A percentile compares a stretch with the other conserved stretches of the same genome.
Conservation (phyloP, 2,888 invertebrate genomes). For the Sepioteuthis lessoniana region DNA sequence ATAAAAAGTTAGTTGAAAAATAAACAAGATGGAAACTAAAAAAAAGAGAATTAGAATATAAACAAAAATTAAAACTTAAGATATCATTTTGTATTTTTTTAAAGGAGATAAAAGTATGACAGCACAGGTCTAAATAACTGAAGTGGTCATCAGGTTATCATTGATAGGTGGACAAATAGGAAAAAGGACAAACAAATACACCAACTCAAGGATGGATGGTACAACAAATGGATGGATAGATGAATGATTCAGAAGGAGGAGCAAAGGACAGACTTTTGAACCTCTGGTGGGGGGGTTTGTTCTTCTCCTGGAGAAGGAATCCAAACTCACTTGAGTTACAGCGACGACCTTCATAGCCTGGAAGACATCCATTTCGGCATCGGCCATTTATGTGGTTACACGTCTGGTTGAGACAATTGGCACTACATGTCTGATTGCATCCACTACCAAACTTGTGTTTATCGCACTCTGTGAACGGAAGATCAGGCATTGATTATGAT, state of each 20-base stretch:
- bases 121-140: not conserved
- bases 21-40: not conserved
- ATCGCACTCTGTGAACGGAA: constrained; percentile 35
- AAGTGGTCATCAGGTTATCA: not conserved
- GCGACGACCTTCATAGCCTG: constrained; percentile 35
- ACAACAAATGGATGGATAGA: not conserved
- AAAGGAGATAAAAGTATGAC: not conserved
- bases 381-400: constrained; percentile 45
- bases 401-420: constrained; percentile 36
- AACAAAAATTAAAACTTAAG: not conserved
- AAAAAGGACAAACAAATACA: not conserved
- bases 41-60: not conserved
- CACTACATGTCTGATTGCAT: not conserved
- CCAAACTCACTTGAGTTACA: constrained; percentile 45
- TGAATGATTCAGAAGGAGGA: not conserved
- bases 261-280: not conserved
- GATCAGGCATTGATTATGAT: constrained; percentile 25
- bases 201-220: not conserved
- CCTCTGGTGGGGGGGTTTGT: not conserved
- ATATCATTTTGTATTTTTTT: not conserved
- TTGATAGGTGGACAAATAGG: not conserved
- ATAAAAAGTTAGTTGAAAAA: too few relatives aligned
- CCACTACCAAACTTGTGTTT: not conserved
- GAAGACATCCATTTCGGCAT: constrained; percentile 34
- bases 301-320: constrained; percentile 20